These are phyloP conservation scores for Hesperophylax magnus DNA, from an alignment of 1,140 invertebrate genomes.

Conservation along the genomic window DNA sequence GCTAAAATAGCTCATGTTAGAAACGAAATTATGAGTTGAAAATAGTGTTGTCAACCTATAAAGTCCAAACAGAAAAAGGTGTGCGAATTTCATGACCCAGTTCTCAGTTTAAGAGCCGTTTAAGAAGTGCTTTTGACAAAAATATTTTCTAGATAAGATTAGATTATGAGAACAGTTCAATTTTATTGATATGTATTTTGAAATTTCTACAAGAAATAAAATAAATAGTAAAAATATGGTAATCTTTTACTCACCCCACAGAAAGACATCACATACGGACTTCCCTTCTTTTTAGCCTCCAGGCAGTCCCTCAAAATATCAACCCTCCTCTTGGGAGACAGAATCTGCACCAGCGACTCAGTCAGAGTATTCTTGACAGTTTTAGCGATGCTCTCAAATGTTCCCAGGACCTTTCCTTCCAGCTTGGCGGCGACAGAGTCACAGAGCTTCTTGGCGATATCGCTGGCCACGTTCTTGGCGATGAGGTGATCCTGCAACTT, in stretches of 20 bases:
- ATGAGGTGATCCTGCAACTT: slow-evolving; percentile 98
- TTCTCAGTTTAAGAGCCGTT: no score
- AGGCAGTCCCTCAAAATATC: slow-evolving; percentile 97
- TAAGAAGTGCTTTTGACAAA: no score
- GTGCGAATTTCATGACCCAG: no score
- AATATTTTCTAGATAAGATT: no score
- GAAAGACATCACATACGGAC: slow-evolving; percentile 97
- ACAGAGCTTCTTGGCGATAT: slow-evolving; percentile 95
- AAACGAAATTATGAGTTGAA: no score
- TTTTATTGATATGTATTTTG: no score
- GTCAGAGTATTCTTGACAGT: slow-evolving; percentile 88
- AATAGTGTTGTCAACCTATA: no score
- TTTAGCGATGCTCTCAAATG: slow-evolving; percentile 90
- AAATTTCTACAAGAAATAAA: no score
- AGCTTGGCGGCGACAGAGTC: slow-evolving; percentile 94
- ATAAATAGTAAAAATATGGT: no score
- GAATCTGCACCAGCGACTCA: slow-evolving; percentile 90
- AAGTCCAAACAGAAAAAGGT: no score
- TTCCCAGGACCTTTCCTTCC: slow-evolving; percentile 94
- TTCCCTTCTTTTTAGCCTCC: slow-evolving; percentile 84
- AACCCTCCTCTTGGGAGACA: slow-evolving; percentile 94
- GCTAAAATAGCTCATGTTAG: no score
- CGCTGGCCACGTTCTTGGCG: slow-evolving; percentile 96
- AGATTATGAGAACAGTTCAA: no score
- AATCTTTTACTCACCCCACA: slow-evolving; percentile 85